Base-by-base conservation (phyloP, 2,888 invertebrate genomes). In the Eilema depressum region DNA sequence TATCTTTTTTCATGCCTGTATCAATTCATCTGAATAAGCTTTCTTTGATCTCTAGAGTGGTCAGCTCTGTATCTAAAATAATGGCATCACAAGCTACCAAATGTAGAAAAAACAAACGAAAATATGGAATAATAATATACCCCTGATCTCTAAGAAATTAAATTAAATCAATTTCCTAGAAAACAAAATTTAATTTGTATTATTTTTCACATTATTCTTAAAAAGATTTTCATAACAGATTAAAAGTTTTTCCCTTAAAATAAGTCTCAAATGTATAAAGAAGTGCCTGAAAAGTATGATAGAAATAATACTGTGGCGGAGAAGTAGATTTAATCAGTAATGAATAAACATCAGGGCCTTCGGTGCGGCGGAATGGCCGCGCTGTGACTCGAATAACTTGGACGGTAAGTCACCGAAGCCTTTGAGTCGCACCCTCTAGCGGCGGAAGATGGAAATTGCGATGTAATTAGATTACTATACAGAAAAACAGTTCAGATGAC, bases 241-340 rank as follows among this genome's bases (percentile, higher is more conserved):
- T 26, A 26, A 63, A 10, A 63, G 17, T 26, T 41, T 63, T 41
- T 41, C 11, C 3, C 26, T 14, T 10, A 11, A 41, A 41, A 26
- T 26, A 57, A 66, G 53, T 68, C 47, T 26, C 56, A 70, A 71
- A 71, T 74, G 67, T 75, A 60, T 78, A 70, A 53, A 64, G 20
- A 75, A 67, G 61, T 73, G 64, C 4, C 10, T 41, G 33, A 68
- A 63, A 57, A 63, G 63, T 37, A 57, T 37, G 53, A 64, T 79
- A 74, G 76, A 81, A 78, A 72, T 47, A 47, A 53, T 74, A 70
- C 70, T 69, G 69, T 37, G 61, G 57, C 67, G 66, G 62, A 68
- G 68, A 70, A 73, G 71, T 71, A 73, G 72, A 79, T 82, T 75
- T 79, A 75, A 82, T 82, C 77, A 69, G 71, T 77, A 79, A 79